These are phyloP conservation scores for Lamellibrachia columna DNA, from an alignment of 2,888 invertebrate species.

Conservation along the genomic window DNA sequence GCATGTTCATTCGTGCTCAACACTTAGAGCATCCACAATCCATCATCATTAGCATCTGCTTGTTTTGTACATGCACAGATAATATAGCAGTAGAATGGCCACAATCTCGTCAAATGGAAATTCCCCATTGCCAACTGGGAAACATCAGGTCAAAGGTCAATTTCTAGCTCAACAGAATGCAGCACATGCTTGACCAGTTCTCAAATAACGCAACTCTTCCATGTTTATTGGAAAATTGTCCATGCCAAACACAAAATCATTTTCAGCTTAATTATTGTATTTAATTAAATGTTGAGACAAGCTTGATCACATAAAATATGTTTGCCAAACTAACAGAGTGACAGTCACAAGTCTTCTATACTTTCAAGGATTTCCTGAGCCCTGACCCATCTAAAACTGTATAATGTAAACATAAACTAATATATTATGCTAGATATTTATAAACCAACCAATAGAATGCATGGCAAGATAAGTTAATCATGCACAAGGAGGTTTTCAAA, in stretches of 20 bases:
- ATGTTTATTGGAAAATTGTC: neutral
- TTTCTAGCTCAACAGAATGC: neutral
- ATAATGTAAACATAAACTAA: neutral
- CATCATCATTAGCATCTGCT: too few species aligned
- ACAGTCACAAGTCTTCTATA: neutral
- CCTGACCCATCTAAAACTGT: neutral
- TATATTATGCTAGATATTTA: neutral
- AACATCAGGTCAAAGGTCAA: neutral
- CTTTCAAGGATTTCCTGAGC: neutral
- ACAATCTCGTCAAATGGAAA: too few species aligned
- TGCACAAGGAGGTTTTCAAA: neutral
- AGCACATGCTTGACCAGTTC: neutral
- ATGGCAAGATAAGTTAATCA: neutral
- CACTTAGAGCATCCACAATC: too few species aligned
- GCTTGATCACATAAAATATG: neutral
- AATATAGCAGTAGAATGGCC: too few species aligned
- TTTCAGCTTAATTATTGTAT: neutral
- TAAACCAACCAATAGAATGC: neutral
- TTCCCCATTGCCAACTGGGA: too few species aligned
- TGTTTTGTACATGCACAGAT: too few species aligned
- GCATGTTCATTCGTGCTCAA: too few species aligned
- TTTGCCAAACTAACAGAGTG: neutral
- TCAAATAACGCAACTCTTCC: neutral
- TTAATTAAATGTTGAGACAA: neutral
- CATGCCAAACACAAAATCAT: neutral